Evolutionary conservation across 2,113 vertebrate species (phyloP).

Genomic region (Talpa occidentalis): DNA sequence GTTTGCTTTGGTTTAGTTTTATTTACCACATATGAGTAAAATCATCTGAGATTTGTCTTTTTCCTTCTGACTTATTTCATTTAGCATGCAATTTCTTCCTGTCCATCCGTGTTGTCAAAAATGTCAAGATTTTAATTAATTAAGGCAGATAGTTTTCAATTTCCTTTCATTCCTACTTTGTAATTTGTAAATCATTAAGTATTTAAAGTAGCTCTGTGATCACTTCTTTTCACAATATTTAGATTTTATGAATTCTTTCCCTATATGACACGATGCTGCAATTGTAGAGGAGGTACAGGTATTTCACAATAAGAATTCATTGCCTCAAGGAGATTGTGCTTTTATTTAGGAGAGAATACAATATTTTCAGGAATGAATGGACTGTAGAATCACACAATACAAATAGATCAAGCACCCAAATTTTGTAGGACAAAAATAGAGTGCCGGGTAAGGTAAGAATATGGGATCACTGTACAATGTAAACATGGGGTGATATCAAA

Average conservation of each 20-base stretch:
- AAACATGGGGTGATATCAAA: not conserved
- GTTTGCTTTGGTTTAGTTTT: no score
- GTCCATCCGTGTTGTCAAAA: no score
- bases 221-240: constrained; percentile 39
- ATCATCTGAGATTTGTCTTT: no score
- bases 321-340: constrained; percentile 58
- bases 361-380: constrained; percentile 44
- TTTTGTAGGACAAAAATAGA: constrained; percentile 33
- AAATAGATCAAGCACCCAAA: not conserved
- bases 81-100: no score
- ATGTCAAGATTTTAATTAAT: constrained; percentile 54
- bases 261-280: constrained; percentile 2
- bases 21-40: no score
- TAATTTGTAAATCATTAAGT: constrained; percentile 62
- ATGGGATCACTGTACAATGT: not conserved
- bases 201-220: constrained; percentile 54
- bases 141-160: constrained; percentile 46
- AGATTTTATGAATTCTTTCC: constrained; percentile 54
- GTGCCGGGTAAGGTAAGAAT: not conserved
- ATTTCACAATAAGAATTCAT: constrained; percentile 61
- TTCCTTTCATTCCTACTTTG: constrained; percentile 51
- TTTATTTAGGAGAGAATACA: constrained; percentile 42
- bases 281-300: not conserved
- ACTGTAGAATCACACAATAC: not conserved
- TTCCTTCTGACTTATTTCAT: no score